These are phyloP conservation scores for Thaleichthys pacificus DNA, from an alignment of 2,797 vertebrate species.

Conservation along the genomic window DNA sequence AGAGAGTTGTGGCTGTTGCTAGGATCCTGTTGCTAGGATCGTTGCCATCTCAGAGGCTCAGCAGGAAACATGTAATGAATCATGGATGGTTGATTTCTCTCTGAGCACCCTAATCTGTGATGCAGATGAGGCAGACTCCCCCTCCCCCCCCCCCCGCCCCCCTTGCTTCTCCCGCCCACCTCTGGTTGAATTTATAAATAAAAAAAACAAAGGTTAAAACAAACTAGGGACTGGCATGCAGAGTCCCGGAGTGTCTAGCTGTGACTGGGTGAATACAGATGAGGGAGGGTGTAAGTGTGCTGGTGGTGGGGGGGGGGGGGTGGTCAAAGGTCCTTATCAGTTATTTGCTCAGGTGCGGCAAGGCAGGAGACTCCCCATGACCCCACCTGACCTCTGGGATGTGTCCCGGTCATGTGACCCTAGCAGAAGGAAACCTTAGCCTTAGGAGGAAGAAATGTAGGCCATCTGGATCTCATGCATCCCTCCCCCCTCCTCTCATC, in stretches of 20 bases:
- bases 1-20: slow-evolving; percentile 82
- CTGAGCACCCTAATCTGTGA: slow-evolving; percentile 87
- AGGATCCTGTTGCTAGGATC: slow-evolving; percentile 92
- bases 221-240: slow-evolving; percentile 71
- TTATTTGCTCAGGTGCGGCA: slow-evolving; percentile 84
- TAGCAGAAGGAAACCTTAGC: slow-evolving; percentile 17
- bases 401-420: slow-evolving; percentile 63
- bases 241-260: slow-evolving; percentile 57
- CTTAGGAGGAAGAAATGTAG: neutral
- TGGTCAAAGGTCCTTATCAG: slow-evolving; percentile 81
- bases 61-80: slow-evolving; percentile 92
- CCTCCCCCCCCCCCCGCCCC: slow-evolving; percentile 20
- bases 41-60: slow-evolving; percentile 77
- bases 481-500: neutral
- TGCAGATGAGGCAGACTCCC: slow-evolving; percentile 84
- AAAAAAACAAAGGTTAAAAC: slow-evolving; percentile 71
- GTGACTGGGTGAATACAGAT: slow-evolving; percentile 63
- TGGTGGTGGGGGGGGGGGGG: neutral
- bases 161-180: slow-evolving; percentile 47
- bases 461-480: neutral
- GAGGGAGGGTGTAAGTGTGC: slow-evolving; percentile 82
- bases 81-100: slow-evolving; percentile 91
- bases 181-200: slow-evolving; percentile 78
- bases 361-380: slow-evolving; percentile 69
- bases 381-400: slow-evolving; percentile 72